These are phyloP conservation scores for Myiothlypis chrysogaster DNA, from an alignment of 2,797 vertebrate species.

Conservation along the genomic window DNA sequence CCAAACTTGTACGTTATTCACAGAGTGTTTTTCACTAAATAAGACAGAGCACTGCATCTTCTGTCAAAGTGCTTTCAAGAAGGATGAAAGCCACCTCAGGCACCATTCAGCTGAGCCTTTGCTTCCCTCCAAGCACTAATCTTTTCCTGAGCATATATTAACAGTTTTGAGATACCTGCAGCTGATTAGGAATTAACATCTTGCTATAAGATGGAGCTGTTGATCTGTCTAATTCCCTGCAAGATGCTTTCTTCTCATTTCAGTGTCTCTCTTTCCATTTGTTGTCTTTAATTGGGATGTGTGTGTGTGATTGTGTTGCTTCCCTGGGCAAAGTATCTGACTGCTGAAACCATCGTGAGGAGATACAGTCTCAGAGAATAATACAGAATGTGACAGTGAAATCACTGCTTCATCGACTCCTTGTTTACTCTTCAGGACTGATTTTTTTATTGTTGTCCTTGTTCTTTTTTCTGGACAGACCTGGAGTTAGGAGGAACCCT, in stretches of 20 bases:
- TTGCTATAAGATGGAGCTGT: background rate
- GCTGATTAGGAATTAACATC: background rate
- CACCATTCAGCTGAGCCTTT: background rate
- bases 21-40: background rate
- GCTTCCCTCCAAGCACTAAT: background rate
- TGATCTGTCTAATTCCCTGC: background rate
- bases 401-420: background rate
- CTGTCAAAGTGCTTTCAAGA: background rate
- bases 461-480: slow-evolving; percentile 75
- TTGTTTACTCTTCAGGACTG: background rate
- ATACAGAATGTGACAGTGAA: background rate
- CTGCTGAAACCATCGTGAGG: background rate
- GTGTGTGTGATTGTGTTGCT: background rate
- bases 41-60: background rate
- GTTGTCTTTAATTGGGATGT: background rate
- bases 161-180: background rate
- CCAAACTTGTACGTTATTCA: background rate
- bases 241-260: background rate
- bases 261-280: background rate
- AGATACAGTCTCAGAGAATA: background rate
- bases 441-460: background rate
- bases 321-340: too few relatives aligned
- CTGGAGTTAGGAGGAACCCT: slow-evolving; percentile 86
- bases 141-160: background rate
- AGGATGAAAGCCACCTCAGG: background rate